These are phyloP conservation scores for Drosophila virilis DNA, from an alignment of 1,140 invertebrate species.

Conservation along the genomic window DNA sequence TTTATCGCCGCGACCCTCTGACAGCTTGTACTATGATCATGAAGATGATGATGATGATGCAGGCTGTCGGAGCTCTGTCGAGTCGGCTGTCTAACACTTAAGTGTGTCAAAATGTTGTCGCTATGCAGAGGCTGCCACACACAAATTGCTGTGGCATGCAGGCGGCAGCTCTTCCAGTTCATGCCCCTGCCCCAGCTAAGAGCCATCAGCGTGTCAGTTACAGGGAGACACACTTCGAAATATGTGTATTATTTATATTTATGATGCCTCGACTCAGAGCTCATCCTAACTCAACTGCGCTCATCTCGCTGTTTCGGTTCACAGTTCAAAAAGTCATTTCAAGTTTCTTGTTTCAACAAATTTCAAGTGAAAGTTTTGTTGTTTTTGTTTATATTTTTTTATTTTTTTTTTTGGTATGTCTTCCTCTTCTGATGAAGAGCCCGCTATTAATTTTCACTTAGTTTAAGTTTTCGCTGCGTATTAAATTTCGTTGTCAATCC, in stretches of 20 bases:
- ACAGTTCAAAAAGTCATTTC: slow-evolving; percentile 80
- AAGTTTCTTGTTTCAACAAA: slow-evolving; percentile 70
- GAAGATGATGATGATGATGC: slow-evolving; percentile 26
- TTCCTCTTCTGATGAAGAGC: slow-evolving; percentile 2
- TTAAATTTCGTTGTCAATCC: slow-evolving; percentile 72
- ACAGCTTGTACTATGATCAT: slow-evolving; percentile 33
- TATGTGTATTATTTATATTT: slow-evolving; percentile 58
- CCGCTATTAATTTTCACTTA: slow-evolving; percentile 77
- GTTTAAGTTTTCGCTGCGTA: slow-evolving; percentile 58
- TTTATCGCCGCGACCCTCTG: slow-evolving; percentile 72
- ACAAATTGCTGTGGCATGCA: slow-evolving; percentile 69
- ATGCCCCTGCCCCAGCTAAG: slow-evolving; percentile 1
- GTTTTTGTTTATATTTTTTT: not conserved
- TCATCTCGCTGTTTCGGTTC: slow-evolving; percentile 51
- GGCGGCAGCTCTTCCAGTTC: slow-evolving; percentile 12
- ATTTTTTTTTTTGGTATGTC: not conserved
- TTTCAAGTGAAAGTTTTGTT: slow-evolving; percentile 73
- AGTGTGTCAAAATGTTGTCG: slow-evolving; percentile 79
- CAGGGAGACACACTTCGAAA: slow-evolving; percentile 61
- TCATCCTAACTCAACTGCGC: slow-evolving; percentile 26
- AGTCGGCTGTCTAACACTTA: slow-evolving; percentile 70
- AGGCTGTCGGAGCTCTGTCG: slow-evolving; percentile 33
- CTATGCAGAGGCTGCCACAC: slow-evolving; percentile 47
- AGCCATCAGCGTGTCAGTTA: slow-evolving; percentile 69
- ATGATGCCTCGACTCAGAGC: slow-evolving; percentile 58